Base-by-base conservation (phyloP, 2,888 invertebrate genomes). In the Teleogryllus oceanicus region DNA sequence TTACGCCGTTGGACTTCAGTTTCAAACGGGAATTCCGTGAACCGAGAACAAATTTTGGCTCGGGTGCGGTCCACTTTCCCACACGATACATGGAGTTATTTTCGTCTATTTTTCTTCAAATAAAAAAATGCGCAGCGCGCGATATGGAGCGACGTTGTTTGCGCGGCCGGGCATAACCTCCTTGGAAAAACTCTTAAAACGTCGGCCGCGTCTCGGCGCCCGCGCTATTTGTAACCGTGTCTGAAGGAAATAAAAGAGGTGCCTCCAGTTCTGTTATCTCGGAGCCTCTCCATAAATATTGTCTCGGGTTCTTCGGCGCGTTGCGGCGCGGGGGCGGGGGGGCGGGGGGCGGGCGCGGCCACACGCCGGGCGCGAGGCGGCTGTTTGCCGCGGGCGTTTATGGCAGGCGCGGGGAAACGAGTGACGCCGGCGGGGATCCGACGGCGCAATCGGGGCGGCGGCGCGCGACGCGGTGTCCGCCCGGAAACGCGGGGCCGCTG, bases 91-190 rank as follows among this genome's bases (percentile, higher is more conserved):
- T 62, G 16, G 16, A 13, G 62, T 18, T 62, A 62, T 62, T 62
- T 62, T 62, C 62, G 62, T 62, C 62, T 62, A 62, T 62, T 62
- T 62, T 62, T 62, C 62, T 62, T 62, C 62, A 62, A 62, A 62
- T 62, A 62, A 62, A 62, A 62, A n/a, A 18, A n/a, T 62, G 37
- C n/a, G 62, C 13, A 8, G 62, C 62, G 62, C n/a, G 62, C n/a
- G 62, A 62, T 62, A 62, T n/a, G 62, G 62, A 62, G 62, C 62
- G 13, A 8, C n/a, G 62, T 16, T 62, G 62, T 62, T 62, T 62
- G 62, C n/a, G 62, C 62, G 16, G 8, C 8, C 8, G 62, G 62
- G 11, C 62, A 62, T 62, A 62, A 13, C 62, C 62, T 62, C 62
- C 62, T 62, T 62, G 62, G 62, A 62, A 62, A 12, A 62, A 62